These are phyloP conservation scores for Nanger granti DNA, from an alignment of 2,113 vertebrate species.

Conservation along the genomic window DNA sequence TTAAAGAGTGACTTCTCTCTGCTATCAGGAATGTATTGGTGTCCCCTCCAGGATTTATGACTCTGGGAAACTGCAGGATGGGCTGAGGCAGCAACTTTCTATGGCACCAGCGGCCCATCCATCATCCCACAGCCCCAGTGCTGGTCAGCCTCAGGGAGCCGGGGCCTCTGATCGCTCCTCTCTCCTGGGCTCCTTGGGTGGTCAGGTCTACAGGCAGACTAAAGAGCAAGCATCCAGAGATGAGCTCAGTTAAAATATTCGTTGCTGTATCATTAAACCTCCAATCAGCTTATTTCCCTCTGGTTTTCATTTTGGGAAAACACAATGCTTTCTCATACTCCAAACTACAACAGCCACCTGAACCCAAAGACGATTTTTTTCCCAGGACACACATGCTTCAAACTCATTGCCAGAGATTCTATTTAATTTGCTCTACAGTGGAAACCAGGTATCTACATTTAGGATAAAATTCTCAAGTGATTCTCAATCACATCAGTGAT, in stretches of 20 bases:
- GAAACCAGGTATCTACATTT: background rate
- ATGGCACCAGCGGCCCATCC: background rate
- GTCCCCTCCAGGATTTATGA: slow-evolving; percentile 72
- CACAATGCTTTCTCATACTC: background rate
- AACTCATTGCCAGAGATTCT: background rate
- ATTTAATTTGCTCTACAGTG: background rate
- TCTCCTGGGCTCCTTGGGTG: background rate
- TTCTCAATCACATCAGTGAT: background rate
- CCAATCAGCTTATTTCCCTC: background rate
- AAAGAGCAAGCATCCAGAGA: background rate
- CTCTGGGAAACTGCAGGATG: slow-evolving; percentile 18
- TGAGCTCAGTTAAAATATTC: background rate
- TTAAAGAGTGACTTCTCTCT: slow-evolving; percentile 72
- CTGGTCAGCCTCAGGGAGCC: background rate
- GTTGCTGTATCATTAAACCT: background rate
- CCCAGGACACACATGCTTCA: background rate
- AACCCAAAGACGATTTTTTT: background rate
- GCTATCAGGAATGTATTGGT: slow-evolving; percentile 70
- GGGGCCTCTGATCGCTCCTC: background rate
- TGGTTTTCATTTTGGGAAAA: slow-evolving; percentile 15
- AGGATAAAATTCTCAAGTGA: background rate
- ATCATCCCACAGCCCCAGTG: background rate
- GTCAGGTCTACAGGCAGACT: background rate
- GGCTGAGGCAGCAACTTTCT: slow-evolving; percentile 44
- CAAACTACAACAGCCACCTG: background rate